phyloP scores from a whole-genome alignment of 1,140 invertebrate genomes.

The Amphibalanus amphitrite region DNA sequence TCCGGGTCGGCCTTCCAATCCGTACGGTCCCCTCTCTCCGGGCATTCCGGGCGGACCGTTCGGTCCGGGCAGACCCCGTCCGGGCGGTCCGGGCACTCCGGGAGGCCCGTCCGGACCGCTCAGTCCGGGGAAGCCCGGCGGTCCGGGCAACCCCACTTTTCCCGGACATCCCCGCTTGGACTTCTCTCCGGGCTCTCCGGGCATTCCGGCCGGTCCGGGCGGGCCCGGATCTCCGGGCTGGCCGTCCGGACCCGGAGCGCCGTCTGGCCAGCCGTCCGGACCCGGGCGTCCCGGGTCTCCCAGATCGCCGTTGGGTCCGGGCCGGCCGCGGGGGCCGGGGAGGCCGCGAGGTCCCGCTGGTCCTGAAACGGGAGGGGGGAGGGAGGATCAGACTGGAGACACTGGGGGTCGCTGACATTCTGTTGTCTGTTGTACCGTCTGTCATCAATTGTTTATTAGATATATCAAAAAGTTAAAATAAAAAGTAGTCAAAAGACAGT shows the following conservation, averaged over 20 bases:
- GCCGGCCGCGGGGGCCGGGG: constrained; percentile 41
- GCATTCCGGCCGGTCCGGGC: constrained; percentile 42
- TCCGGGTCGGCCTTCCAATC: too few species aligned
- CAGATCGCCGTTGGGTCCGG: constrained; percentile 47
- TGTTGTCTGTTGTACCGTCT: too few species aligned
- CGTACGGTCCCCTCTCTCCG: too few species aligned
- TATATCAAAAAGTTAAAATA: constrained; percentile 17
- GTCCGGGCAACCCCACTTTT: constrained; percentile 21
- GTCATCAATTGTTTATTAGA: too few species aligned
- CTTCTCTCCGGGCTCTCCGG: constrained; percentile 7
- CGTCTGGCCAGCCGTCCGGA: constrained; percentile 46
- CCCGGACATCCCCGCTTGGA: constrained; percentile 39
- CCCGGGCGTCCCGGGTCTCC: constrained; percentile 56
- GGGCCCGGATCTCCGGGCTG: constrained; percentile 15
- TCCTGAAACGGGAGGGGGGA: too few species aligned
- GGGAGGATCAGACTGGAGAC: too few species aligned
- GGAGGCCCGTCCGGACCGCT: constrained; percentile 38
- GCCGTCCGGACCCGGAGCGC: constrained; percentile 35
- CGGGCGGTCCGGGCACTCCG: constrained; percentile 30
- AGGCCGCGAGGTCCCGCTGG: constrained; percentile 33
- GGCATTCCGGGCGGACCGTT: constrained; percentile 34
- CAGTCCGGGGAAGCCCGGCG: constrained; percentile 36
- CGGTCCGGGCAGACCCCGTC: constrained; percentile 32
- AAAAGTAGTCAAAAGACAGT: too few species aligned
- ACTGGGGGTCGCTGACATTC: constrained; percentile 30